phyloP scores from a whole-genome alignment of 1,140 invertebrate genomes.

The Oncopeltus fasciatus region DNA sequence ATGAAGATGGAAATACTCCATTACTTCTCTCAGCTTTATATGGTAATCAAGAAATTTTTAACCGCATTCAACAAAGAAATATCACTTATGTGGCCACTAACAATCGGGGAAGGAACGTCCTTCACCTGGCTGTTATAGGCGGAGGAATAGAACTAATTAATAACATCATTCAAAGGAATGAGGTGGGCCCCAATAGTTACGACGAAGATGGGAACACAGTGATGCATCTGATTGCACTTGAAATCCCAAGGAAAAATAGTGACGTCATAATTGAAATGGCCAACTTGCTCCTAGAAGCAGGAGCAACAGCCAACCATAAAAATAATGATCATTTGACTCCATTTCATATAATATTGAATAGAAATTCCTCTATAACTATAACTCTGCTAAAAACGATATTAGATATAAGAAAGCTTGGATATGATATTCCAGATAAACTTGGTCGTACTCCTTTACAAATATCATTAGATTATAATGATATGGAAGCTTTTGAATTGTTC shows the following conservation, averaged over 20 bases:
- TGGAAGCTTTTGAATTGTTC: neutral
- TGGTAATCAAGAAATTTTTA: neutral
- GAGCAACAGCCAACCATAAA: neutral
- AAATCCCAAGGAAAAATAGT: neutral
- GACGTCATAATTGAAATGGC: neutral
- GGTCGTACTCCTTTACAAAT: neutral
- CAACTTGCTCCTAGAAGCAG: neutral
- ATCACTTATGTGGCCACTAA: neutral
- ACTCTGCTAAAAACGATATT: neutral
- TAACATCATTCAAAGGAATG: neutral
- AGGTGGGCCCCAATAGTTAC: neutral
- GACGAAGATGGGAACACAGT: neutral
- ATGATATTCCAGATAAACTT: neutral
- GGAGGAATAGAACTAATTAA: neutral
- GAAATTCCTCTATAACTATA: neutral
- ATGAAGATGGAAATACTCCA: neutral
- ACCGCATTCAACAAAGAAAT: neutral
- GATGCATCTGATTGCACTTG: neutral
- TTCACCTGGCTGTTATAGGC: neutral
- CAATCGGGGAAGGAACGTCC: neutral
- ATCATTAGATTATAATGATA: neutral
- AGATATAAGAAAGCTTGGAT: neutral
- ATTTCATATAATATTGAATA: neutral
- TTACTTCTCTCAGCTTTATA: neutral
- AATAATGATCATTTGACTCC: neutral